A percentile compares a stretch with the other conserved stretches of the same genome.
phyloP scores from a whole-genome alignment of 1,140 invertebrate species.

The Saccostrea echinata region DNA sequence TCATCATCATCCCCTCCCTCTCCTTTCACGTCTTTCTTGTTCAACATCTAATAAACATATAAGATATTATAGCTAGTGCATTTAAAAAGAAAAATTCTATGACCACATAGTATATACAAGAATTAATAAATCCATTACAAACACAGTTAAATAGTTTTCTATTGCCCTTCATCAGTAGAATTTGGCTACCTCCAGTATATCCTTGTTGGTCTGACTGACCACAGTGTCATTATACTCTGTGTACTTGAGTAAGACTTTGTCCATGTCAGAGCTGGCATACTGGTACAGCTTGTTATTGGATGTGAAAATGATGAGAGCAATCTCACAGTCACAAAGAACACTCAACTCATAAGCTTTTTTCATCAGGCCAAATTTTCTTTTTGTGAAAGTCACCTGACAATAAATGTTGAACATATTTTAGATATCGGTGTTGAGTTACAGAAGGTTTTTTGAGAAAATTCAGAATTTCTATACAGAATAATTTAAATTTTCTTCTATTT shows the following conservation, averaged over 20 bases:
- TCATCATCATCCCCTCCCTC: conserved; percentile 87
- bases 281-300: conserved; percentile 99
- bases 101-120: too few species aligned
- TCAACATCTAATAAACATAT: conserved; percentile 87
- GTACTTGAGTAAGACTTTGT: conserved; percentile 99
- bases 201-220: conserved; percentile 99
- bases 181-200: conserved; percentile 98
- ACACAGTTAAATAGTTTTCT: too few species aligned
- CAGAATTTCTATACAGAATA: too few species aligned
- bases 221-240: conserved; percentile 99
- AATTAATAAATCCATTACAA: too few species aligned
- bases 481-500: too few species aligned
- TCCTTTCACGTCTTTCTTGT: conserved; percentile 99
- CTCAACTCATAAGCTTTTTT: conserved; percentile 99
- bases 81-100: too few species aligned
- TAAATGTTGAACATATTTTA: not conserved
- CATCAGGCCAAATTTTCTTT: conserved; percentile 99
- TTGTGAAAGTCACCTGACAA: conserved; percentile 98
- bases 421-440: too few species aligned
- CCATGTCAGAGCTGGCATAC: conserved; percentile 99
- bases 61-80: not conserved
- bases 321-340: conserved; percentile 99
- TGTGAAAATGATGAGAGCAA: conserved; percentile 99
- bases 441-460: too few species aligned
- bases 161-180: not conserved